Evolutionary conservation across 1,140 invertebrate species (phyloP).

Genomic region (Nomia melanderi): DNA sequence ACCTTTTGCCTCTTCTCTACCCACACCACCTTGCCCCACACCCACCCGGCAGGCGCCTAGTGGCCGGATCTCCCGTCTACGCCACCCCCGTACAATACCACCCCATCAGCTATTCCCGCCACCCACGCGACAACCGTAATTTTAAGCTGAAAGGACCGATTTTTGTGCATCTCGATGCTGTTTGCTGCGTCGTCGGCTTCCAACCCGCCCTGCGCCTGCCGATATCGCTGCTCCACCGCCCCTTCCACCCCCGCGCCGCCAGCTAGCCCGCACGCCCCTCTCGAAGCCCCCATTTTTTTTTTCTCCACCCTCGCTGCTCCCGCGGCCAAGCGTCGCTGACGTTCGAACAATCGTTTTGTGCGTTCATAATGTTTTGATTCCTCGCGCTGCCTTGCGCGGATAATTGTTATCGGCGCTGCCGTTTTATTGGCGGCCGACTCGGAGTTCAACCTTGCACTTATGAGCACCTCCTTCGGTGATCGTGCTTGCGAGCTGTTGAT

Average conservation of each 20-base stretch:
- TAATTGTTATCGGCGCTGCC: constrained; percentile 22
- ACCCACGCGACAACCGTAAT: constrained; percentile 72
- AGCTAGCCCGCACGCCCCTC: background rate
- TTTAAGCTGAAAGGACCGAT: constrained; percentile 75
- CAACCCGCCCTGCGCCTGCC: constrained; percentile 48
- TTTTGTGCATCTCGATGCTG: constrained; percentile 71
- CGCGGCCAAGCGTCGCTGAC: constrained; percentile 53
- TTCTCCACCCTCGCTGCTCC: constrained; percentile 39
- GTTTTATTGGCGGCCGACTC: background rate
- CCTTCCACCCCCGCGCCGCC: background rate
- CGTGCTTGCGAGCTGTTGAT: background rate
- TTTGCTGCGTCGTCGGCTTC: constrained; percentile 68
- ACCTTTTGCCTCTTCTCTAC: constrained; percentile 57
- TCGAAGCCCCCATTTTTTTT: background rate
- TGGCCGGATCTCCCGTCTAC: constrained; percentile 39
- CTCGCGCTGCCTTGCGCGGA: constrained; percentile 18
- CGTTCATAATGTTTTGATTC: constrained; percentile 52
- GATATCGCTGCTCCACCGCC: constrained; percentile 35
- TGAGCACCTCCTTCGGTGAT: background rate
- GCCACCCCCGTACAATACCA: constrained; percentile 64
- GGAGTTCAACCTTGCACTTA: background rate
- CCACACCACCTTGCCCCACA: constrained; percentile 22
- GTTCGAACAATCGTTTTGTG: constrained; percentile 58
- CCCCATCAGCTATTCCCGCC: constrained; percentile 66
- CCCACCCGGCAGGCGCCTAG: constrained; percentile 10